Evolutionary conservation across 2,888 invertebrate genomes (phyloP), one percentile per base, ranked within the genome.

Genomic region (Drosophila prolongata): DNA sequence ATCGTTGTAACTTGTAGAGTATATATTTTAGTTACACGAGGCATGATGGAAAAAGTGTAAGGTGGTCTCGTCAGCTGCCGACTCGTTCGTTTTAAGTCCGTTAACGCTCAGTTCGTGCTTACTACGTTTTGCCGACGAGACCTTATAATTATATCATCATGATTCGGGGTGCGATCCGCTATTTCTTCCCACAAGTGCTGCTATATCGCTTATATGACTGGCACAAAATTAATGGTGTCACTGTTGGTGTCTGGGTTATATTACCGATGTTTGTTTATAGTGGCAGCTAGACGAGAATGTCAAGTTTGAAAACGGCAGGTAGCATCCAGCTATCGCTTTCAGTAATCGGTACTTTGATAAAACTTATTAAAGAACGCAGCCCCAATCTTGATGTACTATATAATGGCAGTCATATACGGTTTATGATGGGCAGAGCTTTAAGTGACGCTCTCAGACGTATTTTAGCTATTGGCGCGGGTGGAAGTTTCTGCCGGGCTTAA

Each of bases 371-470:
- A 67, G 66, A 71, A 43, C 35, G 49, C 46, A 68, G 53, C n/a
- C 61, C 50, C 54, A 69, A 66, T 42, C 71, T 46, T 37, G 54
- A 53, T 42, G 75, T 68, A 70, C 24, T 24, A 24, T 24, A 24
- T 75, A 85, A 83, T 85, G 77, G 79, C 87, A 50, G 61, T 55
- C 54, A 70, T 84, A 84, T 78, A 62, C 57, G 69, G 50, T 64
- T 50, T 62, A 64, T 58, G 44, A 30, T 53, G 70, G 61, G 14
- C 10, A 42, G 43, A 68, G 75, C 65, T 68, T 70, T 74, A 61
- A 50, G 58, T 55, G 46, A 52, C 62, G 56, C 52, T 64, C 66
- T 75, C 86, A 83, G 78, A 87, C 74, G 79, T 77, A 73, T 79
- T 87, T 78, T 5, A 75, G 78, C 46, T 73, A 78, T 85, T 68